phyloP scores from a whole-genome alignment of 1,140 invertebrate genomes.

The Telenomus remus region DNA sequence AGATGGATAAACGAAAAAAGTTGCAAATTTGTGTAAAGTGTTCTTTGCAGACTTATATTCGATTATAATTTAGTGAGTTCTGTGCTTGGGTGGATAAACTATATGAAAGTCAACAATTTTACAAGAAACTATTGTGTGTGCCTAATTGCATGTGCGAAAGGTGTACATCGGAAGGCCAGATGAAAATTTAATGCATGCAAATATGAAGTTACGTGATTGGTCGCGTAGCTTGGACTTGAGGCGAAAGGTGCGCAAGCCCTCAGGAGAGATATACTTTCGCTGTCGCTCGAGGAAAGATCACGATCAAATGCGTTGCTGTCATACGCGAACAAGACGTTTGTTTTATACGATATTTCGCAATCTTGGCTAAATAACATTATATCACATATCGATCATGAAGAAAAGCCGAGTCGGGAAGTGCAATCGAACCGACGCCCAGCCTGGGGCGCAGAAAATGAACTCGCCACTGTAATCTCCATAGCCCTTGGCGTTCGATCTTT shows the following conservation, averaged over 20 bases:
- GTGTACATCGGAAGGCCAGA: slow-evolving; percentile 35
- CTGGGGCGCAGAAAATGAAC: slow-evolving; percentile 14
- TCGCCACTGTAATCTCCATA: slow-evolving; percentile 5
- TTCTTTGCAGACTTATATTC: too few species aligned
- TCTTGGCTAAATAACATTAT: slow-evolving; percentile 55
- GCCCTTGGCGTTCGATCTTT: slow-evolving; percentile 35
- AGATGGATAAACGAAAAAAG: too few species aligned
- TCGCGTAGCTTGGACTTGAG: slow-evolving; percentile 26
- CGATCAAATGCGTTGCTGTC: slow-evolving; percentile 57
- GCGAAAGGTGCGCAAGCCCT: slow-evolving; percentile 45
- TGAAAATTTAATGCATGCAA: slow-evolving; percentile 52
- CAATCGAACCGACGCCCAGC: slow-evolving; percentile 29
- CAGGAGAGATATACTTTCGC: slow-evolving; percentile 54
- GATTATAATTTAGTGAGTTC: too few species aligned
- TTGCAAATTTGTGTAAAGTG: too few species aligned
- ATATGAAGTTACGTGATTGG: slow-evolving; percentile 45
- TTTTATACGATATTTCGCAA: slow-evolving; percentile 59
- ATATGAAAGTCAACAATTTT: too few species aligned
- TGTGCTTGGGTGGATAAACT: too few species aligned
- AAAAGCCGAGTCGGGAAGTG: slow-evolving; percentile 52
- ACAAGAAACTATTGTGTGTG: background rate
- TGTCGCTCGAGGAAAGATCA: slow-evolving; percentile 59
- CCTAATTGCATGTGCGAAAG: slow-evolving; percentile 1
- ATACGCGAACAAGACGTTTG: slow-evolving; percentile 57
- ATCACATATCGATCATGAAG: slow-evolving; percentile 48